A percentile compares a stretch with the other conserved stretches of the same genome.
Evolutionary conservation across 2,888 invertebrate genomes (phyloP).

Genomic region (Craniophora ligustri): DNA sequence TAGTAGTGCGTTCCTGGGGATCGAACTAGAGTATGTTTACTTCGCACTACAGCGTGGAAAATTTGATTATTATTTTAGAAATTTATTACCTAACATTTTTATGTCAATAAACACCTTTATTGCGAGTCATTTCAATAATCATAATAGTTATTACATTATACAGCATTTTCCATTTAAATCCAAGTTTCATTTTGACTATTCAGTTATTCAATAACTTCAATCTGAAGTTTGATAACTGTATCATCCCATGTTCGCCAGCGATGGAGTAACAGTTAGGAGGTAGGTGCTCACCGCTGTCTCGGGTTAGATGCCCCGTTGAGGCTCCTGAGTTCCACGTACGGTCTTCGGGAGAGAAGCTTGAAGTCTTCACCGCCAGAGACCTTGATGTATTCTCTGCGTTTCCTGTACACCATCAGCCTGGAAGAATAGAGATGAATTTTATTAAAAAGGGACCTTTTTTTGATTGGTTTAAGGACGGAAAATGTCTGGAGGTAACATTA

Average conservation of each 20-base stretch:
- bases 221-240: conserved; percentile 28
- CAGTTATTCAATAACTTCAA: conserved; percentile 9
- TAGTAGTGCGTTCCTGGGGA: too few species aligned
- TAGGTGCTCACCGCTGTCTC: conserved; percentile 70
- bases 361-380: conserved; percentile 71
- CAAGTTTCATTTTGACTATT: conserved; percentile 4
- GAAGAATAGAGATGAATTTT: conserved; percentile 45
- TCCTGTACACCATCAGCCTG: conserved; percentile 84
- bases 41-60: too few species aligned
- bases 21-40: too few species aligned
- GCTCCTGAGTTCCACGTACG: conserved; percentile 81
- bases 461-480: too few species aligned
- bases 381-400: conserved; percentile 71
- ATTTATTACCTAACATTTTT: too few species aligned
- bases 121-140: background rate
- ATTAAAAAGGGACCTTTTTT: background rate
- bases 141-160: background rate
- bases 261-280: conserved; percentile 45
- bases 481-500: too few species aligned
- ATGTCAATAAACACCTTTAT: too few species aligned
- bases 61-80: too few species aligned
- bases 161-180: conserved; percentile 3
- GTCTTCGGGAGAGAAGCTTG: conserved; percentile 71
- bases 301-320: conserved; percentile 75
- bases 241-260: conserved; percentile 19